Evolutionary conservation across 1,140 invertebrate species (phyloP), one percentile per base, ranked within the genome.

Genomic region (Babylonia areolata): DNA sequence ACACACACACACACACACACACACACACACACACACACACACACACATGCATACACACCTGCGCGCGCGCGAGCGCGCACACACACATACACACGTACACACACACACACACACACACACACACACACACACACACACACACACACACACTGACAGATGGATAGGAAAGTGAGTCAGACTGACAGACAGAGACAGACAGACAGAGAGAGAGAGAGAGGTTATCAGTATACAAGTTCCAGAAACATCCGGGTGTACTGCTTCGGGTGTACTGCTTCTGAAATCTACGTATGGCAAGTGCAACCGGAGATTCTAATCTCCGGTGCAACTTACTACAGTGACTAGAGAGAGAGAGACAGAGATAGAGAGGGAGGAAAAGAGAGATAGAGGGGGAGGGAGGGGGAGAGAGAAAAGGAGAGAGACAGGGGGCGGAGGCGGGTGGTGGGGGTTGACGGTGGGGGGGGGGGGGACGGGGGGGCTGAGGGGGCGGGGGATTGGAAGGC

Each of bases 21-120:
- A 75, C 33, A 35, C 71, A 75, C 71, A 35, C 71, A 75, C 71
- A 35, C n/a, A 75, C 71, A 35, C n/a, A 75, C 71, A 75, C 71
- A 33, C 71, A 20, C 5, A 33, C 71, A 75, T 31, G 35, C 71
- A 75, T 31, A 35, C 71, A 35, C 71, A n/a, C n/a, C n/a, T n/a
- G n/a, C n/a, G n/a, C n/a, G n/a, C n/a, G n/a, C n/a, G n/a, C n/a
- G n/a, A n/a, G n/a, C n/a, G n/a, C n/a, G n/a, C n/a, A n/a, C n/a
- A n/a, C n/a, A n/a, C n/a, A n/a, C n/a, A n/a, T n/a, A 35, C n/a
- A 75, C 71, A 35, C 33, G 31, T 31, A 35, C 71, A 35, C 33
- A 75, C 71, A 75, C 33, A 35, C 71, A 75, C 71, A 6, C 31
- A 75, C 71, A 75, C n/a, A 35, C 71, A 35, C 28, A n/a, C 64